These are phyloP conservation scores for Tetragonisca angustula DNA, from an alignment of 2,888 invertebrate species.

Conservation along the genomic window DNA sequence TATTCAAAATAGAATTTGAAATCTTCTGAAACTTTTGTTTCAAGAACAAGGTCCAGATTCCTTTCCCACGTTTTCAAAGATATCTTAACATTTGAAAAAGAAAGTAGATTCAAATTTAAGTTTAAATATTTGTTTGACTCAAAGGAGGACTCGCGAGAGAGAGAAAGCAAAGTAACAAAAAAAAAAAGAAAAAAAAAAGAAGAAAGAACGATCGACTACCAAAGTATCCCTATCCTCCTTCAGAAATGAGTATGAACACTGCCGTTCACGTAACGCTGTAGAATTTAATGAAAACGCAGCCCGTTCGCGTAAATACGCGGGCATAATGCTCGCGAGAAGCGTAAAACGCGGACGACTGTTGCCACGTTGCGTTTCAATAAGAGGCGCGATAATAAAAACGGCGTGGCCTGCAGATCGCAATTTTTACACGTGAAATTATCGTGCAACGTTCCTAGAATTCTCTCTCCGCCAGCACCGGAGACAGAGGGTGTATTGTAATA, in stretches of 20 bases:
- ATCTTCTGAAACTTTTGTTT: no score
- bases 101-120: no score
- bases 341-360: slow-evolving; percentile 22
- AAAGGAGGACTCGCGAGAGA: no score
- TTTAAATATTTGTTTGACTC: no score
- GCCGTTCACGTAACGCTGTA: no score
- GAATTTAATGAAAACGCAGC: slow-evolving; percentile 25
- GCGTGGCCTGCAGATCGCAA: neutral
- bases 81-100: no score
- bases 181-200: neutral
- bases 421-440: slow-evolving; percentile 37
- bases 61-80: no score
- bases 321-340: neutral
- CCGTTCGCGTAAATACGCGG: neutral
- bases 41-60: no score
- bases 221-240: neutral
- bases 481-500: slow-evolving; percentile 28
- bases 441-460: slow-evolving; percentile 25
- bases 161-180: neutral
- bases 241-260: neutral
- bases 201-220: neutral
- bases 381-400: slow-evolving; percentile 29
- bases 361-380: slow-evolving; percentile 35
- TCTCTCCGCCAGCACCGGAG: neutral
- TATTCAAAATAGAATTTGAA: no score